phyloP scores from a whole-genome alignment of 2,888 invertebrate species.

The Cheilosia impressa region DNA sequence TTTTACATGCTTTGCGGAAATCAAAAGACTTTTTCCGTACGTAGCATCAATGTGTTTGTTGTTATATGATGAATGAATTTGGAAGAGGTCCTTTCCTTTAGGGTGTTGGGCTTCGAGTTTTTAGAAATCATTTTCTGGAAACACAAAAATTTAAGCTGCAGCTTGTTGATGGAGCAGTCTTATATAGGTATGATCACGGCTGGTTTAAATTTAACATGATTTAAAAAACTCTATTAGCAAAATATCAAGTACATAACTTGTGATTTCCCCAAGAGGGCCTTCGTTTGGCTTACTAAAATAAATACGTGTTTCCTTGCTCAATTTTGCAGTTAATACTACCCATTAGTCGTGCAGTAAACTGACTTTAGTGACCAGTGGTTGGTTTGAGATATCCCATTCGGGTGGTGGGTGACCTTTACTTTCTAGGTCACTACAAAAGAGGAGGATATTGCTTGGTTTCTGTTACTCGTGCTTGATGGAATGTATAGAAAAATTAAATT shows the following conservation, averaged over 20 bases:
- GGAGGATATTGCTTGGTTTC: too few species aligned
- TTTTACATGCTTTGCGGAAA: not conserved
- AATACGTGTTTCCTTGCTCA: too few species aligned
- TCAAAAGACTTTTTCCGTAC: not conserved
- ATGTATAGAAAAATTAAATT: too few species aligned
- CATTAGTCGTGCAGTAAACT: too few species aligned
- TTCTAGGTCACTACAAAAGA: too few species aligned
- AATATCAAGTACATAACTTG: not conserved
- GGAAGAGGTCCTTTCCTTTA: not conserved
- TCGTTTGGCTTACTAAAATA: not conserved
- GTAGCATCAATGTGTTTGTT: not conserved
- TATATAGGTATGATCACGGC: not conserved
- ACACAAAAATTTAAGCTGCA: not conserved
- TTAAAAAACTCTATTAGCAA: not conserved
- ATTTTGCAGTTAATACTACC: too few species aligned
- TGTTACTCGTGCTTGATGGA: too few species aligned
- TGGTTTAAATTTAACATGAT: not conserved
- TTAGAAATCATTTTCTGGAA: not conserved
- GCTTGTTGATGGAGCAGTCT: not conserved
- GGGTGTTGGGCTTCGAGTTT: not conserved
- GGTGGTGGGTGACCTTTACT: too few species aligned
- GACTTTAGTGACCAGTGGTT: too few species aligned
- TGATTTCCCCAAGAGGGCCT: not conserved
- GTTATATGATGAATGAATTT: not conserved
- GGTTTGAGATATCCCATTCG: too few species aligned